Base-by-base conservation (phyloP, 2,888 invertebrate species). In the Hypena proboscidalis region DNA sequence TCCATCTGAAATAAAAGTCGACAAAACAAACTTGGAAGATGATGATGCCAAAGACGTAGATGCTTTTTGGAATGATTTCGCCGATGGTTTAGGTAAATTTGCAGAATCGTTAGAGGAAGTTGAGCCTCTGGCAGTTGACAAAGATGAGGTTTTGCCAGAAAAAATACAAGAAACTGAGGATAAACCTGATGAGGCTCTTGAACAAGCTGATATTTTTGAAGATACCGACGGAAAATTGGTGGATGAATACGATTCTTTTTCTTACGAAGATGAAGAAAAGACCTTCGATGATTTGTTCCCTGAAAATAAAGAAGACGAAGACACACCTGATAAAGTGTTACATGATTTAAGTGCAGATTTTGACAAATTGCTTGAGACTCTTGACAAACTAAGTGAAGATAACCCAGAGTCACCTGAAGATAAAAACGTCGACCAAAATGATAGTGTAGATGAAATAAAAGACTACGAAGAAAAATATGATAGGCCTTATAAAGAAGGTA, bases 331-430 rank as follows among this genome's bases (percentile, higher is more conserved):
- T 3, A 70, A 77, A 52, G 71, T 68, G 1, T 74, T 77, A 30
- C 56, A 57, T 10, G 83, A 85, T 36, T 60, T 88, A 4, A 70
- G 80, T 43, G 67, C 66, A 9, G 81, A 88, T 50, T 70, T 86
- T 19, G 69, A 75, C 8, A 71, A 75, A 38, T 51, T 88, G 14
- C 69, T 80, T 39, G 74, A 74, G 33, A 80, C 78, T 7, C 54
- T 77, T 35, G 60, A 74, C 6, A 80, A 84, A 58, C 60, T 86
- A 5, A 58, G 49, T 8, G 51, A 62, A 17, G 60, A 68, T 7
- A 47, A 42, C 4, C 41, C 61, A 2, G 46, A 61, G 4, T 43
- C 58, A 6, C 53, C 22, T 19, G 19, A 43, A 0, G 32, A 41
- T 5, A 48, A 51, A 6, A 33, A 51, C 9, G 35, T 14, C 0